Percentiles rank a stretch among this genome's conserved stretches.
These are phyloP conservation scores for Oscheius onirici DNA, from an alignment of 2,888 invertebrate genomes.

Conservation along the genomic window DNA sequence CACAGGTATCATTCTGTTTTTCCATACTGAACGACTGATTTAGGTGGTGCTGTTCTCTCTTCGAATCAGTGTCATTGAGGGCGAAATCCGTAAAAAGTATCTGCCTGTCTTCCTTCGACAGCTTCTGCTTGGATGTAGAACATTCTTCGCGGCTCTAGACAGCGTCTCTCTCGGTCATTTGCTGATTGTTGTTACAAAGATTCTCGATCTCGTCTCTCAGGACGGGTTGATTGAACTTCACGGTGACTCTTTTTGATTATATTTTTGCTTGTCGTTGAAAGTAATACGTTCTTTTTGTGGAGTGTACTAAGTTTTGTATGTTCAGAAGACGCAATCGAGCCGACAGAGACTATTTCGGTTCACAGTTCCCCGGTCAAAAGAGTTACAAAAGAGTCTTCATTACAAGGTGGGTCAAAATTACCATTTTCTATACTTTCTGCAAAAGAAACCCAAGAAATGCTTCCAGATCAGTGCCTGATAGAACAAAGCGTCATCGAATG, in stretches of 20 bases:
- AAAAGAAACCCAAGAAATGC: constrained; percentile 1
- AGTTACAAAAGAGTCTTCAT: not conserved
- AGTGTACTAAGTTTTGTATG: not conserved
- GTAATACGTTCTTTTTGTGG: not conserved
- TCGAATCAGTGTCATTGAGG: constrained; percentile 15
- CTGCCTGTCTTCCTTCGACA: constrained; percentile 17
- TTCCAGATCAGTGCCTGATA: constrained; percentile 65
- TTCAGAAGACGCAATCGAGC: constrained; percentile 6
- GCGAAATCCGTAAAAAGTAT: constrained; percentile 11
- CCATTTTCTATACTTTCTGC: not conserved
- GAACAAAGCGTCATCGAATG: constrained; percentile 62
- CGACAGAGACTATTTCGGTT: not conserved
- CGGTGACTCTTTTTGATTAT: not conserved
- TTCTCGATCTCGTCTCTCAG: constrained; percentile 8
- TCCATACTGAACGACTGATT: not conserved
- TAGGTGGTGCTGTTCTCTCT: constrained; percentile 30
- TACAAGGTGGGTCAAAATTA: not conserved
- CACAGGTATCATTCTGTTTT: constrained; percentile 14
- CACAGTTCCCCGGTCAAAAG: constrained; percentile 1
- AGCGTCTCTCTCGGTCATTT: constrained; percentile 1
- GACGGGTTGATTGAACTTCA: constrained; percentile 2
- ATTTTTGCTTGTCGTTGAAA: not conserved
- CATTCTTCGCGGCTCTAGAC: not conserved
- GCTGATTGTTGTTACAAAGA: not conserved
- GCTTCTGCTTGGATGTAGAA: constrained; percentile 8